phyloP scores from a whole-genome alignment of 2,797 vertebrate genomes.

The Pipistrellus pipistrellus region DNA sequence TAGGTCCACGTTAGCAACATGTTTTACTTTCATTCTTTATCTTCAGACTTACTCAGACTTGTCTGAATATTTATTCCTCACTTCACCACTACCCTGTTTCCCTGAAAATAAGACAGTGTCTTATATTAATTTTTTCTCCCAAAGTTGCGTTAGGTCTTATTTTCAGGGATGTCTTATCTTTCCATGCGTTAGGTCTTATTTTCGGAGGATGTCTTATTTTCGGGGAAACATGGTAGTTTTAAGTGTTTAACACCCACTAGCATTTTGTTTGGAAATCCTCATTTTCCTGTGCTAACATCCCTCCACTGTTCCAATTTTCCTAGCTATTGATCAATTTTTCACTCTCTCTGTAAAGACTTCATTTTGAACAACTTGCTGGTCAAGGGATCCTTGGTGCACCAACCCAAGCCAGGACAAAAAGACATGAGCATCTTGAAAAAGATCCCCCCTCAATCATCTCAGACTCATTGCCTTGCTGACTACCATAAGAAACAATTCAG shows the following conservation, averaged over 20 bases:
- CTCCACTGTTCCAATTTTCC: neutral
- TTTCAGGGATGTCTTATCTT: too few species aligned
- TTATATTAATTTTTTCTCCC: too few species aligned
- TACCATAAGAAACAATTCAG: neutral
- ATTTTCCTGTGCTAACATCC: neutral
- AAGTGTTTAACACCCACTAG: neutral
- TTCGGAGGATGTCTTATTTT: too few species aligned
- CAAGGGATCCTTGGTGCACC: neutral
- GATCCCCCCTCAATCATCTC: neutral
- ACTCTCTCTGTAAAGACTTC: neutral
- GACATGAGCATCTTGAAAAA: neutral
- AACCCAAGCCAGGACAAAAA: neutral
- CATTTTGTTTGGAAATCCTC: neutral
- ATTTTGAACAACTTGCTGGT: neutral
- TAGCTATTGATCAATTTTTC: neutral
- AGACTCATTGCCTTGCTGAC: slow-evolving; percentile 1
- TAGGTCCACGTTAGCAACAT: neutral
- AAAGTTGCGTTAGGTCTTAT: too few species aligned
- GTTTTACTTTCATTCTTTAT: neutral
- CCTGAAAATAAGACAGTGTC: too few species aligned
- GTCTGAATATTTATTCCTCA: neutral
- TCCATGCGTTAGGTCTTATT: too few species aligned
- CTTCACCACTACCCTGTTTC: neutral
- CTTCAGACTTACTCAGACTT: slow-evolving; percentile 31
- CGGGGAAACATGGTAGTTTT: neutral